These are phyloP conservation scores for Megamerina dolium DNA, from an alignment of 2,888 invertebrate species.

Conservation along the genomic window DNA sequence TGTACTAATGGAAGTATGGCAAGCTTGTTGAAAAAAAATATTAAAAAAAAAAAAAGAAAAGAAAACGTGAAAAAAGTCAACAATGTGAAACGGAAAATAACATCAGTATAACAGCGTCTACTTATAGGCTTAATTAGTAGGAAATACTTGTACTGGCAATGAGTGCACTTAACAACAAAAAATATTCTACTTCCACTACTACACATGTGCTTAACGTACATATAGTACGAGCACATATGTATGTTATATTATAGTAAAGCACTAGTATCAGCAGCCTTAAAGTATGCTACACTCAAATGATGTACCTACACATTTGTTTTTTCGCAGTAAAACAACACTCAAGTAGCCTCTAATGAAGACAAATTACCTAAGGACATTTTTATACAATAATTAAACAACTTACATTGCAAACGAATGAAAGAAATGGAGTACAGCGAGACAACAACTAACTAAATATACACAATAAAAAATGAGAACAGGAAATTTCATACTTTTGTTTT, in stretches of 20 bases:
- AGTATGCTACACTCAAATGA: not conserved
- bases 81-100: too few species aligned
- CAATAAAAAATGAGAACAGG: too few species aligned
- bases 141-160: constrained; percentile 21
- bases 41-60: too few species aligned
- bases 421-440: not conserved
- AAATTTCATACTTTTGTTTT: too few species aligned
- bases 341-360: constrained; percentile 52
- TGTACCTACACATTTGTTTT: too few species aligned
- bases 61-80: too few species aligned
- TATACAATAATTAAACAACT: constrained; percentile 41
- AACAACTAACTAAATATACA: too few species aligned
- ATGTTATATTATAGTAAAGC: not conserved
- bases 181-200: not conserved
- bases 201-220: not conserved
- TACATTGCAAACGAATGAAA: not conserved
- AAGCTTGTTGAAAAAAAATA: too few species aligned
- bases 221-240: not conserved
- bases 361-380: constrained; percentile 48
- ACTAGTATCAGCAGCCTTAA: not conserved
- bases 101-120: too few species aligned
- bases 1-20: too few species aligned
- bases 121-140: constrained; percentile 37
- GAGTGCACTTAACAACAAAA: constrained; percentile 18
- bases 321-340: constrained; percentile 1